Base-by-base conservation (phyloP, 2,888 invertebrate species). In the Onchidella celtica region DNA sequence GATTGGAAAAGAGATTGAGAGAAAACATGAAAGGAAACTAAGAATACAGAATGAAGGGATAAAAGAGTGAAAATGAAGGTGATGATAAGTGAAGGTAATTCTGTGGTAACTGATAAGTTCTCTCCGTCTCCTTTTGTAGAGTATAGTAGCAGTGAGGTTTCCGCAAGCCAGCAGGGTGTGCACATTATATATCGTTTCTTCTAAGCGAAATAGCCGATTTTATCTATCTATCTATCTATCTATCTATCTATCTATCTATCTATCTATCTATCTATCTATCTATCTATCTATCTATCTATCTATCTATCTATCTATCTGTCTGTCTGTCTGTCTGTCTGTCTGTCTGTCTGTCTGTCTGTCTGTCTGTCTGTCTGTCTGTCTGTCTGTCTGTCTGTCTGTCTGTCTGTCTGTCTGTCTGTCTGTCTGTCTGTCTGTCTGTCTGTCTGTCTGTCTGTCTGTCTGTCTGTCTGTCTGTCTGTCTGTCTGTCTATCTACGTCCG, bases 301-400 rank as follows among this genome's bases (percentile, higher is more conserved):
- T 61, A 21, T 61, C 61, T 61, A 21, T 61, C 61, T 61, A 21
- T n/a, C n/a, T n/a, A n/a, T n/a, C n/a, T n/a, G n/a, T n/a, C n/a
- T n/a, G n/a, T n/a, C n/a, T n/a, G n/a, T 61, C 61, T 61, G n/a
- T 61, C 61, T 61, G n/a, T 61, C 61, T 61, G n/a, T 61, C 61
- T 61, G n/a, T 61, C 61, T 61, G n/a, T 61, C 61, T 61, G n/a
- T 61, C 61, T 61, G n/a, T 61, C 61, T 61, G n/a, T 61, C 61
- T 61, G n/a, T 61, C 61, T 61, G n/a, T 61, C 61, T 61, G n/a
- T 61, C 61, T 61, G n/a, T 61, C 61, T 61, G n/a, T 61, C 61
- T 61, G n/a, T 61, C 61, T 61, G n/a, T 61, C 61, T 61, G n/a
- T 61, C 61, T 61, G n/a, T 61, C 61, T 61, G n/a, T 61, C 61